Evolutionary conservation across 2,797 vertebrate species (phyloP).

Genomic region (Platyrinchus mystaceus): DNA sequence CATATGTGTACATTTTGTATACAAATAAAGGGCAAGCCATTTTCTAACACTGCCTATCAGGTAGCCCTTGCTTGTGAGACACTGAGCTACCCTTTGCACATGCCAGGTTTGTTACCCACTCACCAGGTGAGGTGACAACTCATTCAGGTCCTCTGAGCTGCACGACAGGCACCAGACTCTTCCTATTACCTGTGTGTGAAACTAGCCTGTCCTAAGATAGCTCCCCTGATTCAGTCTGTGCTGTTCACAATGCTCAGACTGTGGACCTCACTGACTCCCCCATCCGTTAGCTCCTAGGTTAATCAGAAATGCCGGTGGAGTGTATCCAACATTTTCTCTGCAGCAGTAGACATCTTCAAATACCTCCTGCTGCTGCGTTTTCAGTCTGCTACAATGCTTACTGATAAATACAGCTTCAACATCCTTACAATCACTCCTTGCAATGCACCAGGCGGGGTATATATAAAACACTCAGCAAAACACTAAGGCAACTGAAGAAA

Average conservation of each 20-base stretch:
- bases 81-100: fast-evolving
- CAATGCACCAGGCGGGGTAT: background rate
- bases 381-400: background rate
- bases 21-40: background rate
- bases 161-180: background rate
- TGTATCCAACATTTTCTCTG: background rate
- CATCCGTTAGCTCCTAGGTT: background rate
- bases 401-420: background rate
- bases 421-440: background rate
- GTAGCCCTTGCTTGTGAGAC: background rate
- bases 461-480: background rate
- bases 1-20: background rate
- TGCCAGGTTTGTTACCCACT: background rate
- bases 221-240: background rate
- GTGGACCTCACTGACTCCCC: background rate
- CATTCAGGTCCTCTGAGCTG: background rate
- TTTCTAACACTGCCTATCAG: background rate
- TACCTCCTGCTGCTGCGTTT: background rate
- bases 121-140: background rate
- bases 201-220: background rate
- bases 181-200: background rate
- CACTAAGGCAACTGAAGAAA: background rate
- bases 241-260: background rate
- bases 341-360: background rate
- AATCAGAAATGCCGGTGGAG: background rate